Conservation (phyloP, 2,113 vertebrate species). For the Thalassarche chlororhynchos region DNA sequence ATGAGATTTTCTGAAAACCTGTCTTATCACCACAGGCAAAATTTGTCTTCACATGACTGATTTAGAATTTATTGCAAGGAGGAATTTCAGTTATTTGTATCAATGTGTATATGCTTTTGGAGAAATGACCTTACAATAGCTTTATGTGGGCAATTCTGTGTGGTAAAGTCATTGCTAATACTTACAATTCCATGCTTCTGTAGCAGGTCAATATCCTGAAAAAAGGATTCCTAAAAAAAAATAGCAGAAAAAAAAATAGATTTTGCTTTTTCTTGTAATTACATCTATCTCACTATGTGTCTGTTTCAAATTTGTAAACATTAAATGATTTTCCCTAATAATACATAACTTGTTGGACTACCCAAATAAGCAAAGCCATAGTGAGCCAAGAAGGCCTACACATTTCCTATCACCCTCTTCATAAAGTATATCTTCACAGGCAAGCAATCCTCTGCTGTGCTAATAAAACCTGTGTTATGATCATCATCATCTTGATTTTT, state of each 20-base stretch:
- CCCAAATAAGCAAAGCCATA: neutral
- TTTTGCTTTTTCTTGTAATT: conserved; percentile 6
- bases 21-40: neutral
- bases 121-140: neutral
- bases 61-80: neutral
- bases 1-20: conserved; percentile 33
- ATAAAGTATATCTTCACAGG: neutral
- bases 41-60: neutral
- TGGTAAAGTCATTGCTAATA: neutral
- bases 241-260: neutral
- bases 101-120: neutral
- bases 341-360: neutral
- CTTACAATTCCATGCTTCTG: conserved; percentile 98
- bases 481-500: neutral
- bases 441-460: neutral
- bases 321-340: neutral
- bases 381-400: neutral
- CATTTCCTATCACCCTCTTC: neutral
- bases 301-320: neutral
- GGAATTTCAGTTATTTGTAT: neutral
- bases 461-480: neutral
- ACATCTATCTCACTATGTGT: neutral
- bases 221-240: conserved; percentile 88
- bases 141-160: neutral
- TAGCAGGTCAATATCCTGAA: conserved; percentile 96